Evolutionary conservation across 2,888 invertebrate species (phyloP).

Genomic region (Elegia similella): DNA sequence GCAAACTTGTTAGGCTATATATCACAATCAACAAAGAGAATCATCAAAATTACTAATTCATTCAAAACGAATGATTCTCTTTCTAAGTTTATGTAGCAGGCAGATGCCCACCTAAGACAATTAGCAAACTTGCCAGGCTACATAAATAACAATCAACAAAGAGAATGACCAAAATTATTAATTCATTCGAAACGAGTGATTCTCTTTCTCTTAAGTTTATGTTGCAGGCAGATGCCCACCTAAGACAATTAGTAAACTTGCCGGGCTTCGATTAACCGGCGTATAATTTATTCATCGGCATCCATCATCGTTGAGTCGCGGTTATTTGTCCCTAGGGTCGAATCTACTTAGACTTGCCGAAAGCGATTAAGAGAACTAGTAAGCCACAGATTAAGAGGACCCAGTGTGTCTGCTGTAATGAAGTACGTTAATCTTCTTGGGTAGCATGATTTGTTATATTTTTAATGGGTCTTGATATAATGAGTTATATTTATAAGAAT

Average conservation of each 20-base stretch:
- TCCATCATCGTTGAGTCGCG: constrained; percentile 49
- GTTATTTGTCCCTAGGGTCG: constrained; percentile 51
- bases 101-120: constrained; percentile 36
- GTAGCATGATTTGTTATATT: not conserved
- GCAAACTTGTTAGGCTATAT: constrained; percentile 42
- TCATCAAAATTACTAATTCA: not conserved
- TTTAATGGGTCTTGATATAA: not conserved
- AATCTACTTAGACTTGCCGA: constrained; percentile 48
- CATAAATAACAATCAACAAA: too few species aligned
- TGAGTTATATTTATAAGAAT: too few species aligned
- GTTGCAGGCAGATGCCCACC: constrained; percentile 32
- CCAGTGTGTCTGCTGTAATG: constrained; percentile 11
- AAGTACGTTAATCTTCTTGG: not conserved
- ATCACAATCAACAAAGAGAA: too few species aligned
- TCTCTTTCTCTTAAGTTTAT: constrained; percentile 13
- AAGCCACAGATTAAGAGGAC: constrained; percentile 35
- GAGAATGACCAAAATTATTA: not conserved
- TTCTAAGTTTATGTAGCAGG: constrained; percentile 27
- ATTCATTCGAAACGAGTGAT: not conserved
- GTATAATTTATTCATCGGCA: constrained; percentile 63
- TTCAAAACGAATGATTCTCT: not conserved
- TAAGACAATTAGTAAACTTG: constrained; percentile 45
- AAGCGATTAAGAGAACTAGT: constrained; percentile 50
- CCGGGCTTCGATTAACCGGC: constrained; percentile 46
- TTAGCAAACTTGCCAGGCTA: constrained; percentile 43